Base-by-base conservation (phyloP, 2,888 invertebrate species). In the Aphodius sticticus region DNA sequence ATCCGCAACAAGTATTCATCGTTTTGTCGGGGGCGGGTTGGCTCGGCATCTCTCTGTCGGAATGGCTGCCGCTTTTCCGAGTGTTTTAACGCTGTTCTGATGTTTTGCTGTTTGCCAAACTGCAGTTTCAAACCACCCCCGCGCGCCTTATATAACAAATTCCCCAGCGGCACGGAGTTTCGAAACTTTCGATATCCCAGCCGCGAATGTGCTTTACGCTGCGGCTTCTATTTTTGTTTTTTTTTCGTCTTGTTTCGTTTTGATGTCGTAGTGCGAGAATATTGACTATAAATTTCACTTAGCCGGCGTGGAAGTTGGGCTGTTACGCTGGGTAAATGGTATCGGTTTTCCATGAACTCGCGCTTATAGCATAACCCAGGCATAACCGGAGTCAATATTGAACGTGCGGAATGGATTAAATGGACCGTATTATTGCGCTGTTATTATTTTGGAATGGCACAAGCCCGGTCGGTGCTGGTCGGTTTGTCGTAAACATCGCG, bases 271-370 rank as follows among this genome's bases (percentile, higher is more conserved):
- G 9, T 5, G 3, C 3, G 53, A 7, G 53, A 53, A 53, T 53
- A 53, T 53, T 53, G 53, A 53, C 53, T 53, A 53, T 53, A 53
- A 53, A 53, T 53, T 53, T 53, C 53, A 53, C 53, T 53, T 53
- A 53, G 7, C 53, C 53, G 3, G 9, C 7, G 53, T 53, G 53
- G 53, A 53, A 53, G 53, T 53, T 53, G 6, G 53, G 9, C 53
- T 53, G 53, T 53, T 53, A 53, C 53, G 53, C 53, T 12, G 9
- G 53, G 53, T 53, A 53, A 53, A 53, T 53, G 53, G 53, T 53
- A 53, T 53, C 53, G 53, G 53, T 53, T 53, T 53, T 53, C 53
- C 53, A 53, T 53, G 53, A 53, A 53, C 9, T 12, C 2, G 53
- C 53, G 53, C 53, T 53, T 53, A 53, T 12, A 5, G 12, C 53